Conservation (phyloP, 1,140 invertebrate genomes). For the Saxidomus purpurata region DNA sequence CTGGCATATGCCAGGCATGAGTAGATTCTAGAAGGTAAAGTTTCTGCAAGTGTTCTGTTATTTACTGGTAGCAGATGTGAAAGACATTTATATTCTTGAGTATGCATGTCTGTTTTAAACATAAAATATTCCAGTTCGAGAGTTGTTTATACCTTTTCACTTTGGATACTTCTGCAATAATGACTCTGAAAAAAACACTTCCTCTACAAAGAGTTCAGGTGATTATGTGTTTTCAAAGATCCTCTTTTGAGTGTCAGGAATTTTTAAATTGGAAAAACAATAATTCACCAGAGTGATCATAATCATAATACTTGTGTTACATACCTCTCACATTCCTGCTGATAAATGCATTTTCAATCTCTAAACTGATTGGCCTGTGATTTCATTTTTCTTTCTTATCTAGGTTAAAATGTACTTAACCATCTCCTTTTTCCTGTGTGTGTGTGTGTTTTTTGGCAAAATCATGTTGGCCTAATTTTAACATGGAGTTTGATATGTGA, state of each 20-base stretch:
- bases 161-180: neutral
- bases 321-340: no score
- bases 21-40: neutral
- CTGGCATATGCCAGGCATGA: neutral
- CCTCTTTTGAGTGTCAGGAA: neutral
- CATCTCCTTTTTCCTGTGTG: no score
- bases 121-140: slow-evolving; percentile 12
- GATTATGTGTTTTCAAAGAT: slow-evolving; percentile 14
- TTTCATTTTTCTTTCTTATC: no score
- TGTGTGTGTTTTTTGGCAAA: no score
- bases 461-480: no score
- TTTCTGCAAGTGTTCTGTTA: slow-evolving; percentile 32
- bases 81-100: slow-evolving; percentile 28
- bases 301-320: no score
- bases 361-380: no score
- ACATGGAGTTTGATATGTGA: no score
- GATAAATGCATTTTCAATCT: no score
- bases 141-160: neutral
- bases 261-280: neutral
- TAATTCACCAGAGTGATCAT: neutral
- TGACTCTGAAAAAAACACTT: neutral
- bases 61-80: slow-evolving; percentile 25
- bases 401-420: no score
- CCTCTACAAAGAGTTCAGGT: neutral
- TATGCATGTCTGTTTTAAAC: slow-evolving; percentile 35